Percentiles rank a stretch among this genome's conserved stretches.
These are phyloP conservation scores for Lasioglossum morio DNA, from an alignment of 2,888 invertebrate species.

Conservation along the genomic window DNA sequence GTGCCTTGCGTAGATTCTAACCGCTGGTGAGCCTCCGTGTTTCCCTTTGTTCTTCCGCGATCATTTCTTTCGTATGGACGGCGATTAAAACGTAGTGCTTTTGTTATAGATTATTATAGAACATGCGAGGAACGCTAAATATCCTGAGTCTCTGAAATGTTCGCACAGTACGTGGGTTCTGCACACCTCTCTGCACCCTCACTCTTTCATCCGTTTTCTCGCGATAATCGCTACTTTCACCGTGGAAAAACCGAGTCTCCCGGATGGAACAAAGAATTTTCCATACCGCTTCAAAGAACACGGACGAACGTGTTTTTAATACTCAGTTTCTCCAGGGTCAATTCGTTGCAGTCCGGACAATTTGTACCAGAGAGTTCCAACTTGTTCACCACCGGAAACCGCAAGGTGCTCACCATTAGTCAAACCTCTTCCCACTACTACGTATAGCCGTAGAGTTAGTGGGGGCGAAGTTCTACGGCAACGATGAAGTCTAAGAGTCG, in stretches of 20 bases:
- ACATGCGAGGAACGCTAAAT: conserved; percentile 71
- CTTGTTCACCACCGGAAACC: too few species aligned
- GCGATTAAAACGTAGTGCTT: conserved; percentile 69
- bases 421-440: too few species aligned
- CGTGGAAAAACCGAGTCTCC: not conserved
- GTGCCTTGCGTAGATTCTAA: conserved; percentile 19
- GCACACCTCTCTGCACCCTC: not conserved
- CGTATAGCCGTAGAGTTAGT: too few species aligned
- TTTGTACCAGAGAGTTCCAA: not conserved
- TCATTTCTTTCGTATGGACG: conserved; percentile 65
- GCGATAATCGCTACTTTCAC: conserved; percentile 9
- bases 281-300: not conserved
- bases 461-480: too few species aligned
- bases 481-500: too few species aligned
- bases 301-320: not conserved
- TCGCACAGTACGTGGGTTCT: conserved; percentile 25
- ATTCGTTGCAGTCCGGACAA: not conserved
- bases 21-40: conserved; percentile 41
- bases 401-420: too few species aligned
- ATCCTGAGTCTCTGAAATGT: conserved; percentile 66
- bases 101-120: conserved; percentile 63
- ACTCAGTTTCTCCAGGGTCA: not conserved
- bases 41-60: conserved; percentile 33
- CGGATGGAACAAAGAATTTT: not conserved
- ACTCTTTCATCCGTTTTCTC: not conserved